Base-by-base conservation (phyloP, 2,113 vertebrate genomes). In the Dendropsophus ebraccatus region DNA sequence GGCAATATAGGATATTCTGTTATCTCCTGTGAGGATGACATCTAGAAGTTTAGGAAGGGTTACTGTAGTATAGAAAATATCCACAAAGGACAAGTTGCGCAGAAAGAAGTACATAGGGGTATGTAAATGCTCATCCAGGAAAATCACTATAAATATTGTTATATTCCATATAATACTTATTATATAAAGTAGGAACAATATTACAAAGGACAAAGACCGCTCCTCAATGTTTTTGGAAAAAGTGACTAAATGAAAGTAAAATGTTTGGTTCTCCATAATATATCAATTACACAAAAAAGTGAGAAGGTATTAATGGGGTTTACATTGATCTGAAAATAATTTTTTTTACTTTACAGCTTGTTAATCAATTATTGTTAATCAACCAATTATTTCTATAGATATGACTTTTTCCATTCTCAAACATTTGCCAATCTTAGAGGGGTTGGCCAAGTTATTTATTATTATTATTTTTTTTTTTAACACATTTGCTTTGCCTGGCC, bases 51-150 rank as follows among this genome's bases (percentile, higher is more conserved):
- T 87, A 6, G 87, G 87, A 16, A 87, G 12, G 10, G 70, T 80
- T 25, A 60, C 41, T 3, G 81, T 56, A 12, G 62, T 86, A 52
- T 86, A 86, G 8, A 56, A 62, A 8, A 86, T 28, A 2, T 88
- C 87, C 32, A 82, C 16, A 11, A 74, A 25, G 50, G 87, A 83
- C 4, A 88, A 37, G 10, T 88, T 86, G n/a, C 73, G 32, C 0
- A 83, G 47, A 5, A 88, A 88, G 87, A 80, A 8, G 54, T 79
- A 3, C 77, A 78, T 32, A 88, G 87, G 84, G 12, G 54, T 79
- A 3, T 82, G 83, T 32, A 88, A 56, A 30, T 74, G 41, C 5
- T 17, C 14, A 23, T 87, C 69, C 16, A 72, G 7, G 16, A 47
- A 52, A 21, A 78, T 87, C 14, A 62, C 13, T 8, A 16, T 41